These are phyloP conservation scores for Mythimna pallens DNA, from an alignment of 2,888 invertebrate species.

Conservation along the genomic window DNA sequence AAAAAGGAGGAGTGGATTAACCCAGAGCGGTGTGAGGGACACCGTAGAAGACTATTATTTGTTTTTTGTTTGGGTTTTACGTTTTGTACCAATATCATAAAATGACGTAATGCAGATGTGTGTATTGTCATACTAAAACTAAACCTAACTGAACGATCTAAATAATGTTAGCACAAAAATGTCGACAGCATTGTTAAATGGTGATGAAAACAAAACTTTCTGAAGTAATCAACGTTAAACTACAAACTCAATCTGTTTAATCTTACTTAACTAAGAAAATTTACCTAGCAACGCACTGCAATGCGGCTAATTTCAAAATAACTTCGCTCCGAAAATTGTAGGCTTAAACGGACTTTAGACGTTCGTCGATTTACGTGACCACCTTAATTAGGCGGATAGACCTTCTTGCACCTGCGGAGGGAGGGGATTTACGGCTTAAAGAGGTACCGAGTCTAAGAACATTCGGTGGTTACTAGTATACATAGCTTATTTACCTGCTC, in stretches of 20 bases:
- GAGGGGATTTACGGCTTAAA: constrained; percentile 78
- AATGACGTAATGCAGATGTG: no score
- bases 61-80: no score
- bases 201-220: constrained; percentile 19
- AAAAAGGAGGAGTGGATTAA: no score
- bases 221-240: constrained; percentile 49
- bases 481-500: constrained; percentile 44
- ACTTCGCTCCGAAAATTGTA: constrained; percentile 73
- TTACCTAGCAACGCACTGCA: constrained; percentile 65
- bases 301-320: constrained; percentile 72
- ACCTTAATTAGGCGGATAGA: constrained; percentile 84
- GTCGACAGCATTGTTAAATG: constrained; percentile 6
- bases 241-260: constrained; percentile 45
- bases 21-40: no score
- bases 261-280: constrained; percentile 48
- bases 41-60: no score
- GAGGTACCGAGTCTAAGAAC: constrained; percentile 64
- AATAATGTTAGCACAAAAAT: background rate
- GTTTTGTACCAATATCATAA: no score
- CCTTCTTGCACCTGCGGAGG: constrained; percentile 82
- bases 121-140: background rate
- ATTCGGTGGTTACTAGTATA: constrained; percentile 51
- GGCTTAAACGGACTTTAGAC: constrained; percentile 75
- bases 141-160: background rate
- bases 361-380: constrained; percentile 77